These are phyloP conservation scores for Cotesia typhae DNA, from an alignment of 1,140 invertebrate species.

Conservation along the genomic window DNA sequence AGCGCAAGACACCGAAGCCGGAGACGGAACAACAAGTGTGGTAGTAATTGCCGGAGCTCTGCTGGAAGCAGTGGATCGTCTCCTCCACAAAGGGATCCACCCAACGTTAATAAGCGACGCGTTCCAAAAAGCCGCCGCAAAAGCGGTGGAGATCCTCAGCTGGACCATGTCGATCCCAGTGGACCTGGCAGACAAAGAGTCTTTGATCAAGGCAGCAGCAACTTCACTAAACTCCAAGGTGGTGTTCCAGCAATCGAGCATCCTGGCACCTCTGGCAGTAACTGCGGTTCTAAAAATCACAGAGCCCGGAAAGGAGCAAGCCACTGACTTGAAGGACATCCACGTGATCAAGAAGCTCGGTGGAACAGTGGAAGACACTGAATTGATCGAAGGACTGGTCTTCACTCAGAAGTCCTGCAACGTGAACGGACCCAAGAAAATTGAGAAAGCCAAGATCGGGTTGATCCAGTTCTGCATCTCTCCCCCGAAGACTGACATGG, in stretches of 20 bases:
- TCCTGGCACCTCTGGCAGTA: constrained; percentile 95
- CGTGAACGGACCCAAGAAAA: constrained; percentile 88
- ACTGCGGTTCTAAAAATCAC: constrained; percentile 93
- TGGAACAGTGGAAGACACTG: constrained; percentile 97
- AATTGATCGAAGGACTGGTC: constrained; percentile 94
- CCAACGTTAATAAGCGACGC: constrained; percentile 97
- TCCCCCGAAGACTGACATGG: constrained; percentile 99
- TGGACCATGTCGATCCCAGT: constrained; percentile 84
- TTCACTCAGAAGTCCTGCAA: constrained; percentile 91
- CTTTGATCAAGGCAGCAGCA: constrained; percentile 91
- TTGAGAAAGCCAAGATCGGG: constrained; percentile 99
- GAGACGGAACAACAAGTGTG: constrained; percentile 98
- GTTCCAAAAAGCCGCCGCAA: constrained; percentile 89
- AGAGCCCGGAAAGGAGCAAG: constrained; percentile 68
- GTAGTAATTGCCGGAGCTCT: constrained; percentile 96
- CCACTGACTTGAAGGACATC: constrained; percentile 84
- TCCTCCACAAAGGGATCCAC: constrained; percentile 95
- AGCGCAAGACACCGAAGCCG: constrained; percentile 98
- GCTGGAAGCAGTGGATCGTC: constrained; percentile 92
- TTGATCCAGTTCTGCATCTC: constrained; percentile 99
- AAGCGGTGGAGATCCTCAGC: constrained; percentile 87
- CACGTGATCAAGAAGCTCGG: constrained; percentile 96
- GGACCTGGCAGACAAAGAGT: constrained; percentile 86
- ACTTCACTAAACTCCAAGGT: constrained; percentile 99
- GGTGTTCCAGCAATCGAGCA: constrained; percentile 95